Percentiles rank a stretch among this genome's conserved stretches.
Evolutionary conservation across 23 tunicate species (phyloP).

Genomic region (Phallusia fumigata): DNA sequence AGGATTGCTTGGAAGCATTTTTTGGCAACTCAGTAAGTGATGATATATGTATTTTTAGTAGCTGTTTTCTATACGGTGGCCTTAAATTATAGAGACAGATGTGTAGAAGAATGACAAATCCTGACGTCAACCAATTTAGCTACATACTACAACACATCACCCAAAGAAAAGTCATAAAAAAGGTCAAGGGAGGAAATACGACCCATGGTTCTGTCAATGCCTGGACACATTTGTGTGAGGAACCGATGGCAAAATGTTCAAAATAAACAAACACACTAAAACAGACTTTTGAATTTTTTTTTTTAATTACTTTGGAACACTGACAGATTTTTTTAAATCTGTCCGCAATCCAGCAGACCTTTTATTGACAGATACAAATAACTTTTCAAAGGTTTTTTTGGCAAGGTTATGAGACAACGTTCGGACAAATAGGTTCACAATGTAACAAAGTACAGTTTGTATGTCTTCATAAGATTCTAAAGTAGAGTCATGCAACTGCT

Average conservation of each 20-base stretch:
- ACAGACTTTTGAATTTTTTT: no score
- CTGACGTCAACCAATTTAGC: not conserved
- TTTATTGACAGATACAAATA: no score
- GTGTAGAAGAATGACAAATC: not conserved
- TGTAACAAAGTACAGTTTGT: no score
- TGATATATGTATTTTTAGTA: not conserved
- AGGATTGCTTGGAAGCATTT: not conserved
- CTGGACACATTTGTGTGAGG: not conserved
- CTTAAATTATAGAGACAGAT: not conserved
- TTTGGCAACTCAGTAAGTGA: not conserved
- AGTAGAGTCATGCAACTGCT: no score
- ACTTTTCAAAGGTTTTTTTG: no score
- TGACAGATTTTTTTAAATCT: no score
- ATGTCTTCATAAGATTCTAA: no score
- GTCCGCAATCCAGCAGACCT: no score
- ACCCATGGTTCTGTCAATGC: not conserved
- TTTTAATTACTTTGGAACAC: no score
- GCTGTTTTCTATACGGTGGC: not conserved
- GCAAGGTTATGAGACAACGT: no score
- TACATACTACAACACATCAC: not conserved
- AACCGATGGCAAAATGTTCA: not conserved
- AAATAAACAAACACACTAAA: no score
- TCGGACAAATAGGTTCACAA: no score
- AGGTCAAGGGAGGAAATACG: not conserved
- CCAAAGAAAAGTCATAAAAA: not conserved